Percentiles rank a stretch among this genome's conserved stretches.
Evolutionary conservation across 2,888 invertebrate species (phyloP).

Genomic region (Ornithoptera priamus): DNA sequence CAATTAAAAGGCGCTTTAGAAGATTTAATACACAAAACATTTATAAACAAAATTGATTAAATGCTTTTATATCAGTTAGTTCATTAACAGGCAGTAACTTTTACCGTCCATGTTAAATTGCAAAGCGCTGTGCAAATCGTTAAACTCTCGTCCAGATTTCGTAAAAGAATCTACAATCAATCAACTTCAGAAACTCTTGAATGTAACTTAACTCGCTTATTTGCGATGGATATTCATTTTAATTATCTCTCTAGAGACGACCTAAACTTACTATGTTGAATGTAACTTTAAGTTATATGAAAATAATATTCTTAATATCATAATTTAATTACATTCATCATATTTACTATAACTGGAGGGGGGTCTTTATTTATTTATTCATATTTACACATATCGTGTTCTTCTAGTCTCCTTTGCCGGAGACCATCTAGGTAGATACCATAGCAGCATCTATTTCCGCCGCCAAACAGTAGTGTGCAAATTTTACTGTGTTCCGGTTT

Average conservation of each 20-base stretch:
- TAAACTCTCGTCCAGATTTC: constrained; percentile 31
- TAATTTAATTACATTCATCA: not conserved
- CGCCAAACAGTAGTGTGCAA: too few species aligned
- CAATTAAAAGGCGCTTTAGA: constrained; percentile 19
- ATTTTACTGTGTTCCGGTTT: too few species aligned
- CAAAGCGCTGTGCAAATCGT: constrained; percentile 32
- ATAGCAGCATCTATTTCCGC: too few species aligned
- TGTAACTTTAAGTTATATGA: too few species aligned
- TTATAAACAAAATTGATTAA: constrained; percentile 22
- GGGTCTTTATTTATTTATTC: too few species aligned
- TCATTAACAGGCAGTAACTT: constrained; percentile 30
- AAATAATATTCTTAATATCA: too few species aligned
- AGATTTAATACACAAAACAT: constrained; percentile 13
- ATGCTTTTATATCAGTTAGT: constrained; percentile 9
- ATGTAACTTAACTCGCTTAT: constrained; percentile 13
- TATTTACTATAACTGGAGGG: too few species aligned
- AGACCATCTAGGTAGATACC: too few species aligned
- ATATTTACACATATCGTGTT: too few species aligned
- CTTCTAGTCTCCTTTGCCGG: too few species aligned
- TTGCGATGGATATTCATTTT: constrained; percentile 20
- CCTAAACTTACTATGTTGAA: not conserved
- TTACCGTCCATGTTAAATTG: constrained; percentile 31
- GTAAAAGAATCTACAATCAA: constrained; percentile 27
- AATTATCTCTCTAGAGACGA: constrained; percentile 20
- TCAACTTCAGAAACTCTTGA: constrained; percentile 17